Base-by-base conservation (phyloP, 2,113 vertebrate species). In the Mola mola region DNA sequence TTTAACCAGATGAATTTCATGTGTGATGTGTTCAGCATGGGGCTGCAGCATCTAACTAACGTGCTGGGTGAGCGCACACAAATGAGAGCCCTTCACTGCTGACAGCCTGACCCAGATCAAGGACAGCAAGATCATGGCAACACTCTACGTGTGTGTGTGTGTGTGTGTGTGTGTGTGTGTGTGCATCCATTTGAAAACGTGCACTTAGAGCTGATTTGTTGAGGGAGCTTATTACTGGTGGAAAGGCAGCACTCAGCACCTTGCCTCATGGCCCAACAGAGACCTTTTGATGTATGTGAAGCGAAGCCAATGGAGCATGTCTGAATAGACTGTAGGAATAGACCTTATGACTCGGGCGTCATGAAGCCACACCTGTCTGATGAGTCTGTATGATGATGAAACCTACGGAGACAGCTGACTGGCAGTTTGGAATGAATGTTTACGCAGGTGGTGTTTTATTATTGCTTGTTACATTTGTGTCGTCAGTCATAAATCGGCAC, bases 141-240 rank as follows among this genome's bases (percentile, higher is more conserved):
- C 4, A 6, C 71, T 28, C 1, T 49, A 34, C 40, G 42, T 51
- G 17, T 40, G 31, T 37, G 8, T 13, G 16, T 31, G 19, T 33
- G 63, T 50, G 29, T 49, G 17, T 44, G 61, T 37, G 52, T 52
- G 24, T 22, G 26, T 8, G 50, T 51, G 50, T 46, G n/a, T 62
- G 40, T 31, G 21, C 53, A 43, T 58, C 47, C 63, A 44, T 66
- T 29, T 71, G 41, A 70, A 79, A 84, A 76, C 41, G 65, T 52
- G 20, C 65, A 80, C 66, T 68, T 48, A 46, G 21, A 59, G 38
- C 51, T 52, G 62, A 81, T 87, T 71, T 24, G 52, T 66, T 51
- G 48, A 75, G 81, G 66, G 25, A 68, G 66, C 83, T 83, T 66
- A 78, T 87, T 83, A 78, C 63, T 70, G 60, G 57, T 72, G 63